These are phyloP conservation scores for Agelastica alni DNA, from an alignment of 2,888 invertebrate species.

Conservation along the genomic window DNA sequence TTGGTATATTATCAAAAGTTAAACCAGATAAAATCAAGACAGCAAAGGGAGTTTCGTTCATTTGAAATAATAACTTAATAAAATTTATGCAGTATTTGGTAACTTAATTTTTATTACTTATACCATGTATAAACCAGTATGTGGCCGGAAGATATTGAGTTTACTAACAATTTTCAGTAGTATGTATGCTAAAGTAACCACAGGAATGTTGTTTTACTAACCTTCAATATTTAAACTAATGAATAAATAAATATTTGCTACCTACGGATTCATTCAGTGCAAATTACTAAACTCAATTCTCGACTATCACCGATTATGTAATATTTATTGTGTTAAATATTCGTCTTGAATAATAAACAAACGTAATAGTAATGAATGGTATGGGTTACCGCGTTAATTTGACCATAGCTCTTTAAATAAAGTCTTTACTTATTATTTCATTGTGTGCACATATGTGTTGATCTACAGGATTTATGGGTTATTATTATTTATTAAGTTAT, in stretches of 20 bases:
- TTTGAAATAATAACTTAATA: too few relatives aligned
- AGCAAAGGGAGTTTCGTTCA: too few relatives aligned
- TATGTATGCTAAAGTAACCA: slow-evolving; percentile 2
- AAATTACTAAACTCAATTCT: slow-evolving; percentile 20
- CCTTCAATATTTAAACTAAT: slow-evolving; percentile 17
- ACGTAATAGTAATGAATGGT: slow-evolving; percentile 9
- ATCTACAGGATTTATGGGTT: too few relatives aligned
- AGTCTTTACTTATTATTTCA: too few relatives aligned
- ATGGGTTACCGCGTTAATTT: slow-evolving; percentile 7
- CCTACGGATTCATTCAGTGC: slow-evolving; percentile 15
- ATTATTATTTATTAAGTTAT: too few relatives aligned
- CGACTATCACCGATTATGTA: slow-evolving; percentile 19
- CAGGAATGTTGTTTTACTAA: slow-evolving; percentile 5
- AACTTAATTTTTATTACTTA: too few relatives aligned
- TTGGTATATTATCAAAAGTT: too few relatives aligned
- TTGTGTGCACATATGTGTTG: too few relatives aligned
- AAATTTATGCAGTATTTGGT: too few relatives aligned
- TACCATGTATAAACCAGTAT: too few relatives aligned
- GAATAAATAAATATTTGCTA: slow-evolving; percentile 22
- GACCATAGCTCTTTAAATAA: slow-evolving; percentile 15
- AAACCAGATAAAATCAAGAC: too few relatives aligned
- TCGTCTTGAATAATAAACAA: slow-evolving; percentile 24
- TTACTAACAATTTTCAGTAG: slow-evolving; percentile 8
- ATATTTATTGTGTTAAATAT: slow-evolving; percentile 20
- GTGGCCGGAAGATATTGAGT: slow-evolving; percentile 5